phyloP scores from a whole-genome alignment of 2,797 vertebrate genomes.

The Pteropus rufus region DNA sequence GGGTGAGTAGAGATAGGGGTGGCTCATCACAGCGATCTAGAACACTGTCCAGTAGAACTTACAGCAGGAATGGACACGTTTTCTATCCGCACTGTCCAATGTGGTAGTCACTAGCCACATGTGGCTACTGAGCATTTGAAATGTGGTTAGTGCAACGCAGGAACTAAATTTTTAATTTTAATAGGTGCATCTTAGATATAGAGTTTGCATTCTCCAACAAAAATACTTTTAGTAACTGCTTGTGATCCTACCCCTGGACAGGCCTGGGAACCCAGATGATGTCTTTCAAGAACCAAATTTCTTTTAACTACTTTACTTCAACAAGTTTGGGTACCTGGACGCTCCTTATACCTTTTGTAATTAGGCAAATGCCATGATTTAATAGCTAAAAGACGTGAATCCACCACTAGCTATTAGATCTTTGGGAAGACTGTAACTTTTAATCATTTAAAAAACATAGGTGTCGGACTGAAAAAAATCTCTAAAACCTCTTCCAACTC shows the following conservation, averaged over 20 bases:
- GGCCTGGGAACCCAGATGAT: background rate
- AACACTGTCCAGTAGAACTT: background rate
- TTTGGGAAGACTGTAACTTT: background rate
- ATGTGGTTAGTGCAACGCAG: background rate
- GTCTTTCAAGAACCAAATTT: background rate
- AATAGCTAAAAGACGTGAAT: background rate
- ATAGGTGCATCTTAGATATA: background rate
- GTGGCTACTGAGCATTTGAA: background rate
- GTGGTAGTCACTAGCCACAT: background rate
- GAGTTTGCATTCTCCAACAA: background rate
- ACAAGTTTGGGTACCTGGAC: background rate
- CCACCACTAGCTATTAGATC: background rate
- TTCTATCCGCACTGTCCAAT: background rate
- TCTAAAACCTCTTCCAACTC: background rate
- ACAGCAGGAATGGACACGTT: background rate
- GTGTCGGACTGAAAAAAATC: background rate
- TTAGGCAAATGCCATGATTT: background rate
- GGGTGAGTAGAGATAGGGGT: background rate
- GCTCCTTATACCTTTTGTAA: background rate
- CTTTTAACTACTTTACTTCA: background rate
- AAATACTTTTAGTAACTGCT: background rate
- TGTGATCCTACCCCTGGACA: background rate
- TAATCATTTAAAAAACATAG: background rate
- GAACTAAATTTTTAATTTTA: background rate
- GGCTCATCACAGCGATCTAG: background rate